Evolutionary conservation across 2,888 invertebrate species (phyloP).

Genomic region (Nephrotoma flavescens): DNA sequence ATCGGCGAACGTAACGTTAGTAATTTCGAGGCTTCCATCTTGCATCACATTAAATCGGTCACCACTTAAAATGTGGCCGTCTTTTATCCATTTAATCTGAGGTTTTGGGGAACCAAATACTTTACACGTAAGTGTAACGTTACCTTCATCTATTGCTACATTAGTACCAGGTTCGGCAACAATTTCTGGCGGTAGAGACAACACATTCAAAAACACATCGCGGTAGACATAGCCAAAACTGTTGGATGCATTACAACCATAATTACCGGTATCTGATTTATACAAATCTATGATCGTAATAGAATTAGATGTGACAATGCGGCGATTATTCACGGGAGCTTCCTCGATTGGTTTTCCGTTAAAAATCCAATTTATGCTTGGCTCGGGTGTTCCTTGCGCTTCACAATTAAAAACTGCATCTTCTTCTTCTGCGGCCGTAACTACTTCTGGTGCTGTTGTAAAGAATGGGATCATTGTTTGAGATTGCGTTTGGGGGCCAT

Average conservation of each 20-base stretch:
- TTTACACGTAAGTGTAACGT: constrained; percentile 69
- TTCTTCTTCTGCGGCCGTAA: constrained; percentile 83
- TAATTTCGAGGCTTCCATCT: constrained; percentile 70
- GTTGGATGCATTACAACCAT: constrained; percentile 98
- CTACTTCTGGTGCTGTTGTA: constrained; percentile 71
- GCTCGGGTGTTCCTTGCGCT: constrained; percentile 81
- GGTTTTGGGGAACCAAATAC: constrained; percentile 96
- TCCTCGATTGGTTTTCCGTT: constrained; percentile 78
- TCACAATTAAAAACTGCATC: constrained; percentile 73
- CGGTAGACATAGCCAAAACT: constrained; percentile 96
- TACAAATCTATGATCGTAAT: constrained; percentile 64
- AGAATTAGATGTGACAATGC: constrained; percentile 53
- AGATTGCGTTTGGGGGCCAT: constrained; percentile 61
- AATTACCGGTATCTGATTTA: constrained; percentile 89
- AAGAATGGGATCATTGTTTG: constrained; percentile 80
- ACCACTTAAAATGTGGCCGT: constrained; percentile 57
- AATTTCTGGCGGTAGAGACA: constrained; percentile 74
- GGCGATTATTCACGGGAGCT: constrained; percentile 53
- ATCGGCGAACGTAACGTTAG: constrained; percentile 71
- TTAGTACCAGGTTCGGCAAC: constrained; percentile 67
- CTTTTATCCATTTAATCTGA: constrained; percentile 78
- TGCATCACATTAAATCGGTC: constrained; percentile 68
- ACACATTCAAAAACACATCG: constrained; percentile 91
- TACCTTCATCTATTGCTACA: constrained; percentile 69
- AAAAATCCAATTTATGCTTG: constrained; percentile 89